Evolutionary conservation across 92 coral and sea anemone species (phyloP).

Genomic region (Nematostella vectensis): DNA sequence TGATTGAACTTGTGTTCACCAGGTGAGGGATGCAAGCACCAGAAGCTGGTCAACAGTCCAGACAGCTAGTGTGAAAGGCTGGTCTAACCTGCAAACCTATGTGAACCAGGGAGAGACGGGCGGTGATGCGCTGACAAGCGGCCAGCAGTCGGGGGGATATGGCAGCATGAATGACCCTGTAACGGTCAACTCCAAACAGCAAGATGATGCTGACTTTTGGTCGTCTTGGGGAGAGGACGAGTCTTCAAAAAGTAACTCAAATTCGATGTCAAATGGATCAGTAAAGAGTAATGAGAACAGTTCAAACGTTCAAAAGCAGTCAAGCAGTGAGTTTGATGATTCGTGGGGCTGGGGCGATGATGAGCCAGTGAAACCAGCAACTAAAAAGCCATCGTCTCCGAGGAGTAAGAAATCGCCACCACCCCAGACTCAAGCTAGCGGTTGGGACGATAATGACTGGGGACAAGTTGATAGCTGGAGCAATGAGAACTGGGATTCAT

Average conservation of each 20-base stretch:
- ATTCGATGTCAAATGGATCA: not conserved
- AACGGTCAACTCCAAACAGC: slow-evolving; percentile 17
- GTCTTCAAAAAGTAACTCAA: not conserved
- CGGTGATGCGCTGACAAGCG: slow-evolving; percentile 24
- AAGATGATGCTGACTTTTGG: slow-evolving; percentile 58
- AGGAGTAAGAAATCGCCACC: slow-evolving; percentile 17
- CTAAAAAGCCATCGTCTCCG: slow-evolving; percentile 10
- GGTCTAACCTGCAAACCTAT: slow-evolving; percentile 50
- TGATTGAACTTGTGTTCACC: not conserved
- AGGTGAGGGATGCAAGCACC: slow-evolving; percentile 81
- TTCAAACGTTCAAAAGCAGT: slow-evolving; percentile 17
- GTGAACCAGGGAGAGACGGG: slow-evolving; percentile 46
- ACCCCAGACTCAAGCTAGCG: slow-evolving; percentile 17
- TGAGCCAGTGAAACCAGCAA: slow-evolving; percentile 9
- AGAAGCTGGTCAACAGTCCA: slow-evolving; percentile 85
- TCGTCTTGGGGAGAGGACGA: slow-evolving; percentile 66
- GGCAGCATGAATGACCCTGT: slow-evolving; percentile 61
- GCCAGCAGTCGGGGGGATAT: slow-evolving; percentile 43
- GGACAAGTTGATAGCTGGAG: slow-evolving; percentile 82
- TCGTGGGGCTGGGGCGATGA: slow-evolving; percentile 66
- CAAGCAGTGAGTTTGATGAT: slow-evolving; percentile 34
- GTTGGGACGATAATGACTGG: slow-evolving; percentile 90
- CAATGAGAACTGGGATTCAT: slow-evolving; percentile 74
- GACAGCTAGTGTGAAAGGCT: slow-evolving; percentile 74
- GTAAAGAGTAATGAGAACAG: slow-evolving; percentile 2